Evolutionary conservation across 2,797 vertebrate species (phyloP).

Genomic region (Pterois miles): DNA sequence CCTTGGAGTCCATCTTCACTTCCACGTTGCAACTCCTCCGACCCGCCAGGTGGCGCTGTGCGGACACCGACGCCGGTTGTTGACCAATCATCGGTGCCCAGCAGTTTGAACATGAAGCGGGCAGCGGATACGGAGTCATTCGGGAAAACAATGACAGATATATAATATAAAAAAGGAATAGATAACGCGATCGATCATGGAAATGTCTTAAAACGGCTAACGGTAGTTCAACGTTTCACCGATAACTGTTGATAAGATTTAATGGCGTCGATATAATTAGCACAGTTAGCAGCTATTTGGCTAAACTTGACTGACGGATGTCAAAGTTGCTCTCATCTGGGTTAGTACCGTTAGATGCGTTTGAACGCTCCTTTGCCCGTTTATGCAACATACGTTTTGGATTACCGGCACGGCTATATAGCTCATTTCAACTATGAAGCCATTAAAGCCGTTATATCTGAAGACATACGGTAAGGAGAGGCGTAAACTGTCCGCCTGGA

Average conservation of each 20-base stretch:
- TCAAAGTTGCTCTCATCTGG: not conserved
- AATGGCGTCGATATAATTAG: not conserved
- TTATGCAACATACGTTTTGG: not conserved
- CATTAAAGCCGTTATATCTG: conserved; percentile 50
- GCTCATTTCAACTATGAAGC: conserved; percentile 41
- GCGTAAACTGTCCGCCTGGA: conserved; percentile 74
- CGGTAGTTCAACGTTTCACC: not conserved
- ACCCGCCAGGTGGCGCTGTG: conserved; percentile 50
- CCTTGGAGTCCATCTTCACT: no score
- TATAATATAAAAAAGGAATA: not conserved
- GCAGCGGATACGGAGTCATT: rapidly evolving
- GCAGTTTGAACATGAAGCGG: conserved; percentile 72
- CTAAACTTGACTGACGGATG: not conserved
- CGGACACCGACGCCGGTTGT: rapidly evolving
- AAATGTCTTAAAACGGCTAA: not conserved
- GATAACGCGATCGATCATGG: rapidly evolving
- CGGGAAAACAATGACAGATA: not conserved
- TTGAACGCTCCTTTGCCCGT: no score
- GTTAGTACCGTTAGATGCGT: no score
- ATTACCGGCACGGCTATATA: not conserved
- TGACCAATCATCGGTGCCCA: conserved; percentile 58
- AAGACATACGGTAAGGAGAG: conserved; percentile 79
- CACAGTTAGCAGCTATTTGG: not conserved
- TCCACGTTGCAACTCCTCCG: conserved; percentile 8
- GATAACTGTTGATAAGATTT: not conserved